Evolutionary conservation across 2,797 vertebrate species (phyloP), one percentile per base, ranked within the genome.

Genomic region (Netta rufina): DNA sequence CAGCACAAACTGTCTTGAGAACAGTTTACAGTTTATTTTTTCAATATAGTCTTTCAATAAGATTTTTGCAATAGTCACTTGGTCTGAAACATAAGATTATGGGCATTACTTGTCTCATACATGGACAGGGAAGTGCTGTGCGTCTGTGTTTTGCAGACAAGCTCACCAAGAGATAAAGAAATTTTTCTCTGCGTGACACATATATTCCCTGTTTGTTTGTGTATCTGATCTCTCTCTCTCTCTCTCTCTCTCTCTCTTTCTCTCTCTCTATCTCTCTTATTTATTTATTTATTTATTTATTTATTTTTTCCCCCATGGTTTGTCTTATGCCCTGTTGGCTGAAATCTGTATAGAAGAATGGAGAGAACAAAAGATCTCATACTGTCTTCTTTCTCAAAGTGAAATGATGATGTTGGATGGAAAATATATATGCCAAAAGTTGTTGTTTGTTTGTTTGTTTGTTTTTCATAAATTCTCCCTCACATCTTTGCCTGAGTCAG

Each of bases 181-280:
- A 77, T 74, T 82, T 21, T 89, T 93, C 78, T 92, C 76, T 87
- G 69, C 89, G 76, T 92, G 87, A 71, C 65, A 92, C 17, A 49
- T 13, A 47, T 77, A 74, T 95, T 91, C 82, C 15, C 28, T 87
- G 28, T 87, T 95, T 91, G 51, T 91, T 95, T 92, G 65, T 51
- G 41, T 57, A 30, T 64, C 27, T 62, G 58, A 8, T 30, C 24
- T 51, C 22, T 49, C 45, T 47, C 21, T 22, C 45, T 47, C 45
- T 11, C 36, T 36, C 36, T 33, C 33, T n/a, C 20, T 47, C 45
- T 47, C 5, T 47, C 11, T 21, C 21, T 47, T 6, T 45, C 20
- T 22, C 6, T 57, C 41, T 41, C 15, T 41, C 41, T 36, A 36
- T 8, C 36, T 36, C 36, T 36, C 36, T 36, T 36, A 36, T 36